Evolutionary conservation across 1,140 invertebrate genomes (phyloP).

Genomic region (Aphaenogaster rudis): DNA sequence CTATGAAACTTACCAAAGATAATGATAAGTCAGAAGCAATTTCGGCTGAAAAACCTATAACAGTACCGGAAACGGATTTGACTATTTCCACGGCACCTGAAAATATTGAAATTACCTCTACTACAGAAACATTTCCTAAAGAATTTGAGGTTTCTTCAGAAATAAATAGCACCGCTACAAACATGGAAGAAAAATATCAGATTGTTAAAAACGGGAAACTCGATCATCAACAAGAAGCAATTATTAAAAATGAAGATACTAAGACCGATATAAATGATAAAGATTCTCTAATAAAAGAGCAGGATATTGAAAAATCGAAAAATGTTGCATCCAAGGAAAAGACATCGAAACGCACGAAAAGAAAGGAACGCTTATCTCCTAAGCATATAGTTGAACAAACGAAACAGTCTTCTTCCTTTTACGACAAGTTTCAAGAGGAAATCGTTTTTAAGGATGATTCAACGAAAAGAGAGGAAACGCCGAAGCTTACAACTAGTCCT

Average conservation of each 20-base stretch:
- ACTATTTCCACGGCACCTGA: not conserved
- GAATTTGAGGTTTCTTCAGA: conserved; percentile 8
- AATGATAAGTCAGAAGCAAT: not conserved
- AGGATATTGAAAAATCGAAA: conserved; percentile 29
- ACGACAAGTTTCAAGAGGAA: conserved; percentile 63
- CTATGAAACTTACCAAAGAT: not conserved
- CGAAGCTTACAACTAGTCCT: not conserved
- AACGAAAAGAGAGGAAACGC: conserved; percentile 11
- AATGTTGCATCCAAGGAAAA: not conserved
- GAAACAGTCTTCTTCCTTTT: conserved; percentile 10
- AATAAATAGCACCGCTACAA: not conserved
- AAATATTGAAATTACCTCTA: not conserved
- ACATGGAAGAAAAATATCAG: not conserved
- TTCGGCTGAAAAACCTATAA: not conserved
- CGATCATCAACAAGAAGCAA: not conserved
- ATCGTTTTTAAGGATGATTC: conserved; percentile 34
- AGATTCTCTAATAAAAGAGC: not conserved
- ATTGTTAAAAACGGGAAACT: not conserved
- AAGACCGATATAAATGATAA: conserved; percentile 24
- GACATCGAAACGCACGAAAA: conserved; percentile 23
- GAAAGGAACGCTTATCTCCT: conserved; percentile 22
- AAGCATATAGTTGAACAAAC: conserved; percentile 22
- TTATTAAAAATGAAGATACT: not conserved
- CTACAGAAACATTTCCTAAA: not conserved
- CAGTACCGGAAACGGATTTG: not conserved